These are phyloP conservation scores for Simalia tracyae DNA, from an alignment of 2,797 vertebrate species.

Conservation along the genomic window DNA sequence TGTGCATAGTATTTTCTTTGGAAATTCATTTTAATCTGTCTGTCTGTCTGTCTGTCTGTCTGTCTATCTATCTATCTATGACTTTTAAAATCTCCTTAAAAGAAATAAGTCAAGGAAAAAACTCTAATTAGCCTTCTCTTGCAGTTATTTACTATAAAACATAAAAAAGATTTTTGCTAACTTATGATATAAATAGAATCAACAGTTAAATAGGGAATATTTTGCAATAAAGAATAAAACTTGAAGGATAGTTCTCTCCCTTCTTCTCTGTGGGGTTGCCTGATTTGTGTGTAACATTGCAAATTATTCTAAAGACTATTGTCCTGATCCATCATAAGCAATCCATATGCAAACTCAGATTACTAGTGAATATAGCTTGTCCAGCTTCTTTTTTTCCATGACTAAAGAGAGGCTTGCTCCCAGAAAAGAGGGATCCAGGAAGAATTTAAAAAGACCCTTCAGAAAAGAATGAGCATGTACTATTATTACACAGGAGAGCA, in stretches of 20 bases:
- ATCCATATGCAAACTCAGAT: background rate
- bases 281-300: conserved; percentile 37
- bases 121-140: conserved; percentile 66
- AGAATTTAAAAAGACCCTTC: background rate
- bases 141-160: conserved; percentile 71
- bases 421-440: background rate
- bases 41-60: background rate
- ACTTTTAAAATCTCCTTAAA: conserved; percentile 71
- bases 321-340: conserved; percentile 8
- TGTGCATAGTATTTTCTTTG: conserved; percentile 74
- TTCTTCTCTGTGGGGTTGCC: conserved; percentile 60
- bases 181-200: conserved; percentile 74
- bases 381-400: background rate
- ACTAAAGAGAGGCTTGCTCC: background rate
- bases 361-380: background rate
- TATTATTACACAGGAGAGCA: background rate
- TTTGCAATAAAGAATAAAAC: conserved; percentile 53
- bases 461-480: background rate
- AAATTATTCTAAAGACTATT: conserved; percentile 55
- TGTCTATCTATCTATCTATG: background rate
- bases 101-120: conserved; percentile 65
- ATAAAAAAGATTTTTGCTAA: conserved; percentile 74
- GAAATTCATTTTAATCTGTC: conserved; percentile 74
- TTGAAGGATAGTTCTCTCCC: conserved; percentile 51
- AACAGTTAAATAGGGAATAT: conserved; percentile 61